Percentiles rank a stretch among this genome's conserved stretches.
Conservation (phyloP, 2,888 invertebrate genomes). For the Crepidodera aurea region DNA sequence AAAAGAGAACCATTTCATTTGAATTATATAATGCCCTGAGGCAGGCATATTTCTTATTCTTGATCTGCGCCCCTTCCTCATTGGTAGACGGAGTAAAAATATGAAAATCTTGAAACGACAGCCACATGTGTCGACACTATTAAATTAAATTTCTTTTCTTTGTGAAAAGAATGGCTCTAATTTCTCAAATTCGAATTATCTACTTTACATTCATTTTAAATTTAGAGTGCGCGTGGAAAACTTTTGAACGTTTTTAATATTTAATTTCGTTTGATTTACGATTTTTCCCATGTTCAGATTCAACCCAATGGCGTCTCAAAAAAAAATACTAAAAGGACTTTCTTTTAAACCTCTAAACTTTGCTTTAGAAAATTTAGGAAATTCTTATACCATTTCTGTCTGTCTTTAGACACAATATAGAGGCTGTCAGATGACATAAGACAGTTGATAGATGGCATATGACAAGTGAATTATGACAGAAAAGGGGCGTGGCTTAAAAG, state of each 20-base stretch:
- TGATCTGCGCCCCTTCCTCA: slow-evolving; percentile 29
- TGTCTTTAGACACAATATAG: too few species aligned
- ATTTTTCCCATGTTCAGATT: slow-evolving; percentile 59
- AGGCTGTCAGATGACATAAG: too few species aligned
- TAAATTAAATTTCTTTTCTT: slow-evolving; percentile 62
- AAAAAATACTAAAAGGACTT: not conserved
- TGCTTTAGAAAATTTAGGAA: too few species aligned
- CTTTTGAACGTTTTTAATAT: slow-evolving; percentile 63
- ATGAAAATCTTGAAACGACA: slow-evolving; percentile 61
- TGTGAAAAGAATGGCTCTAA: slow-evolving; percentile 61
- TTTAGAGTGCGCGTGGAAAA: slow-evolving; percentile 61
- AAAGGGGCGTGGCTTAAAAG: too few species aligned
- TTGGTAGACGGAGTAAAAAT: slow-evolving; percentile 47
- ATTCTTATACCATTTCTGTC: too few species aligned
- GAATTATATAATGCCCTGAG: slow-evolving; percentile 48
- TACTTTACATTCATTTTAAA: slow-evolving; percentile 64
- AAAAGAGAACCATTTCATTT: slow-evolving; percentile 48
- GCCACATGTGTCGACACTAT: slow-evolving; percentile 62
- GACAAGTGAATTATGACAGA: too few species aligned
- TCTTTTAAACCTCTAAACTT: too few species aligned
- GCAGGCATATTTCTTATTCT: slow-evolving; percentile 40
- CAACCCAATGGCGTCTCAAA: slow-evolving; percentile 37
- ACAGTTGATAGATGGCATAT: too few species aligned
- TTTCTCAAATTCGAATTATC: slow-evolving; percentile 64
- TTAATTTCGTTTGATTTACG: slow-evolving; percentile 64